Base-by-base conservation (phyloP, 2,888 invertebrate genomes). In the Pediacus dermestoides region DNA sequence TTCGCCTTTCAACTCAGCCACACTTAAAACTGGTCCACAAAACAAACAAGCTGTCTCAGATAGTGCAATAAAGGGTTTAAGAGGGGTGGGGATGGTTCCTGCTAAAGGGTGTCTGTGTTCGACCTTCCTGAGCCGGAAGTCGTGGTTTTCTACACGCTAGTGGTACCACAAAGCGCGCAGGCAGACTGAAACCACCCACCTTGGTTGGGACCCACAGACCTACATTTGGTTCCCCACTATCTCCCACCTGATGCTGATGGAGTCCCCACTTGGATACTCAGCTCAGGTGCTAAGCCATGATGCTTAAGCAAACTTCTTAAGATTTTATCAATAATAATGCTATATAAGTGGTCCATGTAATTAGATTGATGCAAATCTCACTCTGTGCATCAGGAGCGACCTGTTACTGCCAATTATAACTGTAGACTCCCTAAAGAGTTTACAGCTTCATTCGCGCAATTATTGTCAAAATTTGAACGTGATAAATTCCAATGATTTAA, bases 151-250 rank as follows among this genome's bases (percentile, higher is more conserved):
- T 57, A 59, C 57, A 60, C 59, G 56, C 55, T 57, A 59, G 54
- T 57, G 59, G 56, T 62, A 58, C 55, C 52, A 52, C 55, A 57
- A 50, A 58, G 57, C 58, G 60, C 62, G 61, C 60, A 60, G 58
- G 58, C 60, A 58, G 58, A 66, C 66, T 66, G 57, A 64, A 61
- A 60, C 63, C 66, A 66, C 66, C 66, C 64, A 66, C 66, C 63
- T 57, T 55, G 57, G 55, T 47, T 41, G 53, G 60, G 63, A 66
- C 66, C 66, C 61, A 66, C 60, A 66, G 66, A 66, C 66, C 66
- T 66, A 66, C 64, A 63, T 66, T 63, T 50, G 28, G 54, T 47
- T 43, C 52, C 49, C 53, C 58, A 58, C 58, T 61, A 53, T 37
- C 46, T 44, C 48, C 46, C 46, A 44, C 47, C 42, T 36, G 39